Conservation (phyloP, 1,140 invertebrate species). For the Oncopeltus fasciatus region DNA sequence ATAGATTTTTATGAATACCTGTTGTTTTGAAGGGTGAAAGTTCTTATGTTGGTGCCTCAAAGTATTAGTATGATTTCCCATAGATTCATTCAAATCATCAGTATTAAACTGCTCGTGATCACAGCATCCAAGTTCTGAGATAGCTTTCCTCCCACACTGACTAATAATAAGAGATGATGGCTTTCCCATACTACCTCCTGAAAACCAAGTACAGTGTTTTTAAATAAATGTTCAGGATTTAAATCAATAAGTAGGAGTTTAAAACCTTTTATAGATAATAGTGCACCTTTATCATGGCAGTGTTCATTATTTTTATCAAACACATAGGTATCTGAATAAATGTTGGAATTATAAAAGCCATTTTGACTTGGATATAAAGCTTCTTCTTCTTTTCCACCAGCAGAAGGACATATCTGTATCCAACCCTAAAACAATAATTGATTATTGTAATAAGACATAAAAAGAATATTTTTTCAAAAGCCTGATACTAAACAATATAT, state of each 20-base stretch:
- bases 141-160: slow-evolving; percentile 23
- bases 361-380: slow-evolving; percentile 19
- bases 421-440: slow-evolving; percentile 5
- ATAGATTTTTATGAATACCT: no score
- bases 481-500: no score
- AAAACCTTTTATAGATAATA: not conserved
- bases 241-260: not conserved
- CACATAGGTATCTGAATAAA: slow-evolving; percentile 25
- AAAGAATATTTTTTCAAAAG: not conserved
- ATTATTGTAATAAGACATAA: not conserved
- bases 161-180: slow-evolving; percentile 23
- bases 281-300: slow-evolving; percentile 13
- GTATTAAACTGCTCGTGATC: slow-evolving; percentile 13
- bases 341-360: slow-evolving; percentile 21
- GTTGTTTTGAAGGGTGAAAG: slow-evolving; percentile 1
- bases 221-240: not conserved
- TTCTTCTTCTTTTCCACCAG: slow-evolving; percentile 14
- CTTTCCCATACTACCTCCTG: slow-evolving; percentile 17
- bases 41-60: slow-evolving; percentile 6
- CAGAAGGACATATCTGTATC: slow-evolving; percentile 17
- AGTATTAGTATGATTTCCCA: not conserved
- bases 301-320: slow-evolving; percentile 20
- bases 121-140: slow-evolving; percentile 22
- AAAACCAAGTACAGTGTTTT: not conserved
- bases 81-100: not conserved